These are phyloP conservation scores for Linepithema humile DNA, from an alignment of 1,140 invertebrate species.

Conservation along the genomic window DNA sequence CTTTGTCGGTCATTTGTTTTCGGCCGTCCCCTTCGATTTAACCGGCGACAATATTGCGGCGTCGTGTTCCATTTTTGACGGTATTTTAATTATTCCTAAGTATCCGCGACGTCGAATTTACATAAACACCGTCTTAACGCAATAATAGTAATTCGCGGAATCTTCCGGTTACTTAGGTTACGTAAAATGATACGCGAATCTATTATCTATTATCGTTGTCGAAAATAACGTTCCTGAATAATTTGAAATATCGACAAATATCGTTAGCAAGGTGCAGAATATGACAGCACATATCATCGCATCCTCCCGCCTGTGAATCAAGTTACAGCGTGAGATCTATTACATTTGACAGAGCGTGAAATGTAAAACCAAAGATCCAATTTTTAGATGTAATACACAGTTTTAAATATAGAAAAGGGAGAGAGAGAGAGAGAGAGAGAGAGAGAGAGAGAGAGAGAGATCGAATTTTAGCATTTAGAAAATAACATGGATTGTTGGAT, in stretches of 20 bases:
- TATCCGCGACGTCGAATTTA: not conserved
- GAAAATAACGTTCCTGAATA: not conserved
- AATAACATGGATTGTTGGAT: not conserved
- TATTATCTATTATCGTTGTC: not conserved
- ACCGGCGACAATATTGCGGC: not conserved
- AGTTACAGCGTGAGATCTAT: not conserved
- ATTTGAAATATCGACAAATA: not conserved
- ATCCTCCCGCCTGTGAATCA: not conserved
- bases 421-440: too few species aligned
- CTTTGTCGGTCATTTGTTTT: not conserved
- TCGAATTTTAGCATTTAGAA: not conserved
- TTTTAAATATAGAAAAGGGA: not conserved
- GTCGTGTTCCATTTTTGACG: not conserved
- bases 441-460: too few species aligned
- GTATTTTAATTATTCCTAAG: not conserved
- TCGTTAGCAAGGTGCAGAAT: not conserved
- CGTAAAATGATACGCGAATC: not conserved
- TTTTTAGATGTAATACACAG: not conserved
- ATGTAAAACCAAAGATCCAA: not conserved
- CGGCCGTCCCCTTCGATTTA: not conserved
- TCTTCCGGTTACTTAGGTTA: not conserved
- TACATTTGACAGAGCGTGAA: not conserved
- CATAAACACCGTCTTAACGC: not conserved
- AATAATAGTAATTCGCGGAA: not conserved
- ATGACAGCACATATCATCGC: not conserved